Evolutionary conservation across 2,888 invertebrate species (phyloP), one percentile per base, ranked within the genome.

Genomic region (Xanthorhoe designata): DNA sequence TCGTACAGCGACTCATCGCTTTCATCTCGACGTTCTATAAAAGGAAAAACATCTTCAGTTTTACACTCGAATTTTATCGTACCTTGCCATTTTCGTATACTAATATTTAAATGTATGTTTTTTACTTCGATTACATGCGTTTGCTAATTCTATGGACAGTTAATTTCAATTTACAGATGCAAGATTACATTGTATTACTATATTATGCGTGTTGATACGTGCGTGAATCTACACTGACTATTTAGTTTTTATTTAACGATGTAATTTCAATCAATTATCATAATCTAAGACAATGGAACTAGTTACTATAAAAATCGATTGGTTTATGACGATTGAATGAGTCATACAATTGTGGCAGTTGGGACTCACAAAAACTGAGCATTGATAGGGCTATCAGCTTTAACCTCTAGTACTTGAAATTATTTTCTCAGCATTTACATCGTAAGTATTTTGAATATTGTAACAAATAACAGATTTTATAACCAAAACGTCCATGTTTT

Each of bases 1-100:
- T 93, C 93, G 81, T 93, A 93, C 50, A 93, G 76, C 9, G 92
- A 92, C 72, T 93, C 93, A 77, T 93, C 93, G 79, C 93, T 93
- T 79, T 92, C 93, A 78, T 92, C 92, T 69, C 93, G 83, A 63
- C 93, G 82, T 65, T 93, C 93, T 93, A 89, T 84, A 76, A 74
- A 74, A 84, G 78, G 68, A 75, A 42, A 13, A 71, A 1, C n/a
- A 1, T 5, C 35, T 35, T 8, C 9, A 9, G 3, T 15, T 63
- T 60, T 45, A 47, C 3, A 42, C 13, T 42, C 13, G 13, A 13
- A 2, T 42, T 42, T 42, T 32, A 42, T 52, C 59, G 52, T 66
- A 62, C 69, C 65, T 71, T 73, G 71, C 67, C 73, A 70, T 70
- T 62, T 71, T 64, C 45, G 32, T n/a, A 29, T 17, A 47, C 1